Conservation (phyloP, 2,888 invertebrate species). For the Anorthoa munda region DNA sequence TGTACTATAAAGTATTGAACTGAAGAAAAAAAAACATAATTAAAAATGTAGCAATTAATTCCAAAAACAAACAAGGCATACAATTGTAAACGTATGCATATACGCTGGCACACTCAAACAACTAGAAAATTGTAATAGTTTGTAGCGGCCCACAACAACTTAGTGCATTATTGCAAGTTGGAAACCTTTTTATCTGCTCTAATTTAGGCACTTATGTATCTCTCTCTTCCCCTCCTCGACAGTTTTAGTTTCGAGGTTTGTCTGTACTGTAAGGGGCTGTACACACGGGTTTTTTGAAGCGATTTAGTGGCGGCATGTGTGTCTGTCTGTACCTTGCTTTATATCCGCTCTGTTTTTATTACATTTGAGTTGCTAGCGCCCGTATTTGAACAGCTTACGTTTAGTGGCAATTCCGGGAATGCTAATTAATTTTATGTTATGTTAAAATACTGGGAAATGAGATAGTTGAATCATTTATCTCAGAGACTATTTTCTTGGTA, state of each 20-base stretch:
- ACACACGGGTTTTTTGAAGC: conserved; percentile 51
- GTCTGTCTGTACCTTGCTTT: conserved; percentile 43
- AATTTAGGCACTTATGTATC: conserved; percentile 51
- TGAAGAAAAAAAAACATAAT: conserved; percentile 11
- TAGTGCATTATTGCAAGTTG: conserved; percentile 60
- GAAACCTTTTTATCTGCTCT: conserved; percentile 58
- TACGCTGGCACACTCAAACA: not conserved
- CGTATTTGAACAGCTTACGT: conserved; percentile 31
- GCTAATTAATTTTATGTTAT: conserved; percentile 36
- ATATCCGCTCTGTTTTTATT: conserved; percentile 34
- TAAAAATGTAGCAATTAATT: conserved; percentile 10
- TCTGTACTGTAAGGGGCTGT: conserved; percentile 55
- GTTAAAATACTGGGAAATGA: conserved; percentile 3
- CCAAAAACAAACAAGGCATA: not conserved
- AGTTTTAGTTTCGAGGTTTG: conserved; percentile 63
- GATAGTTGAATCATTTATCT: conserved; percentile 15
- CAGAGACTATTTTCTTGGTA: not conserved
- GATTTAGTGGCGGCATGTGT: conserved; percentile 53
- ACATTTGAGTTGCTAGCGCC: conserved; percentile 1
- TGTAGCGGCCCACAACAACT: conserved; percentile 43
- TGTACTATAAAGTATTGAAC: not conserved
- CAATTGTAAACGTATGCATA: not conserved
- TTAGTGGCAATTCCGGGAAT: conserved; percentile 4
- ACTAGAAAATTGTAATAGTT: conserved; percentile 11
- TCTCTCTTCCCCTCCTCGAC: conserved; percentile 53